Evolutionary conservation across 2,888 invertebrate genomes (phyloP).

Genomic region (Nycteola revayana): DNA sequence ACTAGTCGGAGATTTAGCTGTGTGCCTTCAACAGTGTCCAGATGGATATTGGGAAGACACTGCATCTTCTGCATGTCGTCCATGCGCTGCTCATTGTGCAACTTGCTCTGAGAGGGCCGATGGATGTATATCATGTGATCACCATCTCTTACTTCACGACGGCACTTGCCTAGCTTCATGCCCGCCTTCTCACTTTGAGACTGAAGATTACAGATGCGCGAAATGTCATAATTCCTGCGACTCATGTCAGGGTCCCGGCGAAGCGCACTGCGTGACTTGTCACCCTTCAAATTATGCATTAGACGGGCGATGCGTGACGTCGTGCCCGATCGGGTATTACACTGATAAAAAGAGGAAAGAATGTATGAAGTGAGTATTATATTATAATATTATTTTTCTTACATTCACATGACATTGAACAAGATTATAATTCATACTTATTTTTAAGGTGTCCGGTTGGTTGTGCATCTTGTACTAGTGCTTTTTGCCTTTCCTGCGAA

Average conservation of each 20-base stretch:
- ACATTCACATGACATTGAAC: no score
- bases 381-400: no score
- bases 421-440: no score
- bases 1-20: constrained; percentile 91
- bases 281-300: constrained; percentile 86
- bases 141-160: constrained; percentile 91
- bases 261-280: constrained; percentile 91
- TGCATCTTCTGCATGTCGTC: constrained; percentile 89
- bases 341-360: constrained; percentile 90
- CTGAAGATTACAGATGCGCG: constrained; percentile 92
- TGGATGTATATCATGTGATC: constrained; percentile 93
- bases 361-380: constrained; percentile 83
- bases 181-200: constrained; percentile 91
- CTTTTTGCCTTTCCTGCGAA: constrained; percentile 88
- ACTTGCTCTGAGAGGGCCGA: constrained; percentile 92
- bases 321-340: constrained; percentile 88
- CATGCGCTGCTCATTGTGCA: constrained; percentile 93
- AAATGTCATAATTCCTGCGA: constrained; percentile 90
- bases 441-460: constrained; percentile 85
- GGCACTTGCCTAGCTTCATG: constrained; percentile 92
- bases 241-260: constrained; percentile 89
- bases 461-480: constrained; percentile 88
- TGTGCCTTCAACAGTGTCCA: constrained; percentile 93
- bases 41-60: constrained; percentile 93
- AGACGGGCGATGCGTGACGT: constrained; percentile 86